These are phyloP conservation scores for Trematomus bernacchii DNA, from an alignment of 2,797 vertebrate genomes.

Conservation along the genomic window DNA sequence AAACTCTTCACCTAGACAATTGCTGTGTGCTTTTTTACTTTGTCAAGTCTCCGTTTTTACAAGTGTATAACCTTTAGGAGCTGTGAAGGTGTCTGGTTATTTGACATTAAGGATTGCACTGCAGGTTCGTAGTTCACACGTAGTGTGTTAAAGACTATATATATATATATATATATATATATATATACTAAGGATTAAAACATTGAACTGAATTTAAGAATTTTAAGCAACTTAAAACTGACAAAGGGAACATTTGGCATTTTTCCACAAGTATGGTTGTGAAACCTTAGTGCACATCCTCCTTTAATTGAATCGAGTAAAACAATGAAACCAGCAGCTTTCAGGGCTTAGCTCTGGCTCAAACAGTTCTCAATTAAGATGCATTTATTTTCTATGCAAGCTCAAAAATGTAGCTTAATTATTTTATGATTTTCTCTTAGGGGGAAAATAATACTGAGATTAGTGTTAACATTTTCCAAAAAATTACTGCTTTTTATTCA, in stretches of 20 bases:
- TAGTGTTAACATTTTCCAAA: not conserved
- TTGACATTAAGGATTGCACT: not conserved
- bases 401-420: not conserved
- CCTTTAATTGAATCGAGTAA: too few species aligned
- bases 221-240: too few species aligned
- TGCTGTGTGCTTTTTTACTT: not conserved
- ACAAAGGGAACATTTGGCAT: too few species aligned
- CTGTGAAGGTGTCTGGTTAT: not conserved
- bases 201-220: not conserved
- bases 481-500: not conserved
- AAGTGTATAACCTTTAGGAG: not conserved
- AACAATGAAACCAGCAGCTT: too few species aligned
- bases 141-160: not conserved
- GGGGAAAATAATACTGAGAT: not conserved
- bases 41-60: not conserved
- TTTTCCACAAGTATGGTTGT: too few species aligned
- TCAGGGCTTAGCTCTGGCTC: too few species aligned
- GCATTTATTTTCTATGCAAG: not conserved
- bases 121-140: not conserved
- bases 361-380: not conserved
- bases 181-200: constrained; percentile 7
- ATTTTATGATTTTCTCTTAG: not conserved
- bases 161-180: too few species aligned
- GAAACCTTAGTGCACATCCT: too few species aligned
- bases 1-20: constrained; percentile 13